Evolutionary conservation across 2,888 invertebrate species (phyloP).

Genomic region (Hirudinaria manillensis): DNA sequence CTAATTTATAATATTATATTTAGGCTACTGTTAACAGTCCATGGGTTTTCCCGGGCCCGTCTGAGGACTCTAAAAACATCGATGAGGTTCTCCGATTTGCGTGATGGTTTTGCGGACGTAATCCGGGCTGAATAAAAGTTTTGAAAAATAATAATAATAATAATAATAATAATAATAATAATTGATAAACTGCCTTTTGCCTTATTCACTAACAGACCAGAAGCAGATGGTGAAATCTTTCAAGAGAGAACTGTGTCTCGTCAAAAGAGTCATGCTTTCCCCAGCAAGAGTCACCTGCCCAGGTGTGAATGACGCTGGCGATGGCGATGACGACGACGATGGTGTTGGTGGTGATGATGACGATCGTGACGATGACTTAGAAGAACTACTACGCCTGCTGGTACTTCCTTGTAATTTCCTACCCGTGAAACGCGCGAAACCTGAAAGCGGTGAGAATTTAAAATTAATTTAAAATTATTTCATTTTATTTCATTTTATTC

Average conservation of each 20-base stretch:
- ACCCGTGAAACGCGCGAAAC: conserved; percentile 41
- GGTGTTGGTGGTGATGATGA: not conserved
- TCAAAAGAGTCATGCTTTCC: not conserved
- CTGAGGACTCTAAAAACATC: no score
- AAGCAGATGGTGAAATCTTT: not conserved
- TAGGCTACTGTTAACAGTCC: no score
- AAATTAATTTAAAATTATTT: no score
- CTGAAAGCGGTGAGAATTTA: not conserved
- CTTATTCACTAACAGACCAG: not conserved
- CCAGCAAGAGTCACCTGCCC: not conserved
- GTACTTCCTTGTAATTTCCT: conserved; percentile 47
- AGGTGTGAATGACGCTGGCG: not conserved
- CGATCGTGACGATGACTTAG: not conserved
- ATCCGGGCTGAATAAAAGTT: no score
- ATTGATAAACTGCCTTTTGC: not conserved
- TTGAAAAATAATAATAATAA: not conserved
- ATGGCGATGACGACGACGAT: not conserved
- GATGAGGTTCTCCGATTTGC: no score
- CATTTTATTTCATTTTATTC: no score
- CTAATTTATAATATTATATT: no score
- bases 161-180: not conserved
- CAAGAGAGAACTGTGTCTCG: conserved; percentile 1
- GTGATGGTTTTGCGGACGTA: no score
- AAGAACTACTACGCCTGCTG: conserved; percentile 34
- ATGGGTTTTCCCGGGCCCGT: no score